These are phyloP conservation scores for Podargus strigoides DNA, from an alignment of 2,797 vertebrate genomes.

Conservation along the genomic window DNA sequence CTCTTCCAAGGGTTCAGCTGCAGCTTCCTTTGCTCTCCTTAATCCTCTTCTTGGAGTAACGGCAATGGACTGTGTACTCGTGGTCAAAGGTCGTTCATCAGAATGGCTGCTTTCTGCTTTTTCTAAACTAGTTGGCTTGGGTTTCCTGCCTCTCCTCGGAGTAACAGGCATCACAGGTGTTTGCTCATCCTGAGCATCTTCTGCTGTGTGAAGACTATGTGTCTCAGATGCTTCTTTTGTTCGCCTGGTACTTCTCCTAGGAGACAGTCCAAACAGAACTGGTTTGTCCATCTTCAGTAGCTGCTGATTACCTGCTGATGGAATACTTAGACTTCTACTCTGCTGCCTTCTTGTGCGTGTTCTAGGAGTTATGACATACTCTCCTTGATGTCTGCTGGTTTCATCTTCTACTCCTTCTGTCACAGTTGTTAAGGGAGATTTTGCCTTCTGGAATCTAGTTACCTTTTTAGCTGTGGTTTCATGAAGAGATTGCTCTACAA, in stretches of 20 bases:
- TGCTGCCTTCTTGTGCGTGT: slow-evolving; percentile 35
- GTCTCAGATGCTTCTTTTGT: slow-evolving; percentile 11
- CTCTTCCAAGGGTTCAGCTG: not conserved
- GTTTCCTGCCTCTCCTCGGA: slow-evolving; percentile 64
- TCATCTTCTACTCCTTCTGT: slow-evolving; percentile 37
- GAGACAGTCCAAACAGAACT: not conserved
- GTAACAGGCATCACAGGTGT: slow-evolving; percentile 3
- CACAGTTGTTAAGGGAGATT: not conserved
- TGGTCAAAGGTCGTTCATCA: slow-evolving; percentile 4
- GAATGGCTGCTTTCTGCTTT: slow-evolving; percentile 52
- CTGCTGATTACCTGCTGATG: not conserved
- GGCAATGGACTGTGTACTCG: not conserved
- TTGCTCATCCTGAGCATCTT: slow-evolving; percentile 25
- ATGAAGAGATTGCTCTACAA: slow-evolving; percentile 56
- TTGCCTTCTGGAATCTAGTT: slow-evolving; percentile 25
- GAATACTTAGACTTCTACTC: not conserved
- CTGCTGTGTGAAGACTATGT: not conserved
- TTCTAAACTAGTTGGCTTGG: slow-evolving; percentile 5
- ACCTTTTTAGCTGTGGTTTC: slow-evolving; percentile 59
- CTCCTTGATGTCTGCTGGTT: not conserved
- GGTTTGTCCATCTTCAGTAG: slow-evolving; percentile 6
- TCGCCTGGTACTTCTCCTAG: slow-evolving; percentile 61
- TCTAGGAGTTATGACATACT: slow-evolving; percentile 45
- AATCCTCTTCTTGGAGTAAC: slow-evolving; percentile 70
- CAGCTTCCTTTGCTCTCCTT: slow-evolving; percentile 41